Conservation (phyloP, 2,113 vertebrate species). For the Apodemus speciosus region DNA sequence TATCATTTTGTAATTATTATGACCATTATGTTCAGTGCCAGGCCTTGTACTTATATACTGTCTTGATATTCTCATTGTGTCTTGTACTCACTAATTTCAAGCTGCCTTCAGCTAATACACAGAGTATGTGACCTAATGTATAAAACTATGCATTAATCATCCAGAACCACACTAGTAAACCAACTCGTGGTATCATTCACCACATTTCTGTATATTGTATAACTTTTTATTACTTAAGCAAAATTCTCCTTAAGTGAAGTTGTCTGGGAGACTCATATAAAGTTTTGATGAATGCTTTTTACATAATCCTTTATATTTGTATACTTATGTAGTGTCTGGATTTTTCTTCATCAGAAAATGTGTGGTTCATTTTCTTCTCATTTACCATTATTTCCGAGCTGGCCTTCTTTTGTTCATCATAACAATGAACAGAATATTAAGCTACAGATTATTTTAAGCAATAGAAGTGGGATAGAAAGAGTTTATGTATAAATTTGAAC, state of each 20-base stretch:
- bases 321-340: background rate
- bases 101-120: conserved; percentile 23
- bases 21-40: conserved; percentile 19
- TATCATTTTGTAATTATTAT: conserved; percentile 29
- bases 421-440: conserved; percentile 59
- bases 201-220: conserved; percentile 25
- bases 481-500: conserved; percentile 75
- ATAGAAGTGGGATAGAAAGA: conserved; percentile 36
- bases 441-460: conserved; percentile 44
- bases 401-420: background rate
- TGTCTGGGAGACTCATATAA: background rate
- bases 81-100: conserved; percentile 35
- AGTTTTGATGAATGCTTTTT: background rate
- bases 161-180: background rate
- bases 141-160: conserved; percentile 26
- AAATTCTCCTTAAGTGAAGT: background rate
- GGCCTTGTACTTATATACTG: background rate
- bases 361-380: background rate
- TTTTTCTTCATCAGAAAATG: background rate
- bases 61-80: conserved; percentile 35
- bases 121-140: conserved; percentile 29
- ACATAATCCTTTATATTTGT: background rate
- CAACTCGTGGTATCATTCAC: background rate
- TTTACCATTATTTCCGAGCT: background rate
- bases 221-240: conserved; percentile 28